Evolutionary conservation across 1,140 invertebrate genomes (phyloP).

Genomic region (Marisa cornuarietis): DNA sequence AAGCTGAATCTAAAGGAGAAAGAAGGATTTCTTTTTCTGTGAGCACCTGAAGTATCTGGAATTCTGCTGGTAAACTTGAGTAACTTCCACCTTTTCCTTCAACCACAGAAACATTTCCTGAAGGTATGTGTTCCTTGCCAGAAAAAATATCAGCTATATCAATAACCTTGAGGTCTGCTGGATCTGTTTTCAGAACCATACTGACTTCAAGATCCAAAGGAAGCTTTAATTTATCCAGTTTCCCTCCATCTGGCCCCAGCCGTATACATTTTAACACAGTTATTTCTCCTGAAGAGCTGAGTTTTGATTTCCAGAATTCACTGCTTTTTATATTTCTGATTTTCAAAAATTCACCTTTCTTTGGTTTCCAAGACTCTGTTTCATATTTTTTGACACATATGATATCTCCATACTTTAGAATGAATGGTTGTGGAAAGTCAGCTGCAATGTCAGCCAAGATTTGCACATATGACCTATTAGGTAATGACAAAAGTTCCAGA

Average conservation of each 20-base stretch:
- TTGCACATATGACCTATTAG: constrained; percentile 32
- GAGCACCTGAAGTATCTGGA: constrained; percentile 18
- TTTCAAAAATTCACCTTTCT: neutral
- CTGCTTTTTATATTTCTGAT: constrained; percentile 7
- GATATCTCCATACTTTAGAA: constrained; percentile 40
- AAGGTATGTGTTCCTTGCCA: constrained; percentile 13
- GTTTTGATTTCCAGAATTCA: constrained; percentile 15
- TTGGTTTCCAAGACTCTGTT: constrained; percentile 19
- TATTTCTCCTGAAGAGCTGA: constrained; percentile 13
- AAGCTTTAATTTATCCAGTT: constrained; percentile 23
- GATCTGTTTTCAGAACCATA: constrained; percentile 20
- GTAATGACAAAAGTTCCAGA: constrained; percentile 30
- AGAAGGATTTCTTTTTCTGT: constrained; percentile 18
- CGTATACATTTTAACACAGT: constrained; percentile 26
- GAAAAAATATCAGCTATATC: constrained; percentile 27
- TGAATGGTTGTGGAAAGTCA: constrained; percentile 48
- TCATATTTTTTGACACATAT: constrained; percentile 26
- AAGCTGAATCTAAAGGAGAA: constrained; percentile 11
- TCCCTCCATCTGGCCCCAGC: constrained; percentile 20
- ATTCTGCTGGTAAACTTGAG: constrained; percentile 12
- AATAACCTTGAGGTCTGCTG: constrained; percentile 12
- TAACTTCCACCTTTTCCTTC: constrained; percentile 16
- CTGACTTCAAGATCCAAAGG: constrained; percentile 35
- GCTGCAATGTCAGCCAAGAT: constrained; percentile 44
- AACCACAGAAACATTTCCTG: constrained; percentile 23